These are phyloP conservation scores for Oscheius sp. DNA, from an alignment of 2,888 invertebrate species.

Conservation along the genomic window DNA sequence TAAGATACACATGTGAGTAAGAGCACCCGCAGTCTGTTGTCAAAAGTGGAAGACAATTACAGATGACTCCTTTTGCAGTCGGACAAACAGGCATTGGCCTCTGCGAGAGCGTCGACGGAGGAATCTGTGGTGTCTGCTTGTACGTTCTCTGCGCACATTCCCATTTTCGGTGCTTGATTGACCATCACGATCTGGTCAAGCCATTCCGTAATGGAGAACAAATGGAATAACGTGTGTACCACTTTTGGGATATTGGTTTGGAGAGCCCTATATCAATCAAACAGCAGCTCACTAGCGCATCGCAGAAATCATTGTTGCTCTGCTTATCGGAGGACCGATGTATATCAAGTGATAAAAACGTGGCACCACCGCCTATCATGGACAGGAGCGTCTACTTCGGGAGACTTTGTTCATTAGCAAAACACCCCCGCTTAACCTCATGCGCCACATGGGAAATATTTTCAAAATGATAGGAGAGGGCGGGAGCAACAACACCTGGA, in stretches of 20 bases:
- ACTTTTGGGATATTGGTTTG: too few species aligned
- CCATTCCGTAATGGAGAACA: slow-evolving; percentile 15
- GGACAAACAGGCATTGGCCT: slow-evolving; percentile 12
- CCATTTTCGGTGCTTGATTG: slow-evolving; percentile 14
- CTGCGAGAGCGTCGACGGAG: background rate
- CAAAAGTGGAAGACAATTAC: slow-evolving; percentile 9
- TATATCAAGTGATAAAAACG: slow-evolving; percentile 28
- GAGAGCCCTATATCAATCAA: background rate
- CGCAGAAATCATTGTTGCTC: slow-evolving; percentile 27
- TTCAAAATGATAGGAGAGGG: background rate
- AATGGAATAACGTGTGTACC: too few species aligned
- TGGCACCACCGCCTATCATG: slow-evolving; percentile 36
- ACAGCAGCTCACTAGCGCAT: slow-evolving; percentile 18
- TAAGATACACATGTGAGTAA: background rate
- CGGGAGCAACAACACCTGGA: background rate
- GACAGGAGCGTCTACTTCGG: slow-evolving; percentile 18
- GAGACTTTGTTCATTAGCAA: slow-evolving; percentile 23
- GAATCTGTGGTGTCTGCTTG: slow-evolving; percentile 12
- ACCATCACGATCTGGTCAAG: slow-evolving; percentile 8
- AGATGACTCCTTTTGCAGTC: background rate
- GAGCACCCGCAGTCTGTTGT: background rate
- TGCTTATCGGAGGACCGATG: slow-evolving; percentile 25
- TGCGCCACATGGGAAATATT: background rate
- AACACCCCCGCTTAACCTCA: slow-evolving; percentile 3
- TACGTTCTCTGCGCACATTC: slow-evolving; percentile 25